A percentile compares a stretch with the other conserved stretches of the same genome.
phyloP scores from a whole-genome alignment of 2,888 invertebrate species.

The Pristionchus maxplancki region DNA sequence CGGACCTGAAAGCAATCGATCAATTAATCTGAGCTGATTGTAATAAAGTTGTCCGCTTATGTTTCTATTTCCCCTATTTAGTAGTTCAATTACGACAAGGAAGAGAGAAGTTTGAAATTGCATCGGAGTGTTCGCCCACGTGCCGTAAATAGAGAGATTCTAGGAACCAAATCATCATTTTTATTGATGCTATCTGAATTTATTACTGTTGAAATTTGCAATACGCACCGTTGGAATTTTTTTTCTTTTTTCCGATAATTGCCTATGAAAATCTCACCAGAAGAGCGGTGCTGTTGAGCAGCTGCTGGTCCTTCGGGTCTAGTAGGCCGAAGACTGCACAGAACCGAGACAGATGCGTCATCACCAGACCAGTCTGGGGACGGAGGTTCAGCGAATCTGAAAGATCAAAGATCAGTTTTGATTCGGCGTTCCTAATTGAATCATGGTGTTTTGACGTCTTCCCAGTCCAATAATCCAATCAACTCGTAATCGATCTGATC shows the following conservation, averaged over 20 bases:
- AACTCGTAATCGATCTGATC: constrained; percentile 1
- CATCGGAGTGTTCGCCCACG: too few relatives aligned
- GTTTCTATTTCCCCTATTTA: too few relatives aligned
- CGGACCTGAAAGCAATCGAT: constrained; percentile 56
- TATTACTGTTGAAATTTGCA: too few relatives aligned
- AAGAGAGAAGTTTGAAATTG: too few relatives aligned
- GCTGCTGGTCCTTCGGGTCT: constrained; percentile 64
- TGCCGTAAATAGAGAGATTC: too few relatives aligned
- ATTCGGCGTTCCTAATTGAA: neutral
- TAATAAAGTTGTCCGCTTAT: too few relatives aligned
- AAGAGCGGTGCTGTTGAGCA: constrained; percentile 59
- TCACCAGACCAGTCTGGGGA: constrained; percentile 71
- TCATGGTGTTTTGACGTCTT: neutral
- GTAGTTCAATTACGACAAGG: too few relatives aligned
- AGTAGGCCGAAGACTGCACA: constrained; percentile 61
- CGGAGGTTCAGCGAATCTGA: constrained; percentile 69
- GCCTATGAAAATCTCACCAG: neutral
- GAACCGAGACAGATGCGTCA: constrained; percentile 71
- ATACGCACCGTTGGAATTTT: too few relatives aligned
- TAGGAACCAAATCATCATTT: too few relatives aligned
- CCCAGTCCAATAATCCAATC: neutral
- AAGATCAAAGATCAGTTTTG: constrained; percentile 1
- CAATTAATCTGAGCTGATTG: too few relatives aligned
- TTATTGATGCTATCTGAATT: too few relatives aligned
- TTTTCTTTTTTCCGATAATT: too few relatives aligned